phyloP scores from a whole-genome alignment of 2,113 vertebrate genomes.

The Montifringilla adamsi region DNA sequence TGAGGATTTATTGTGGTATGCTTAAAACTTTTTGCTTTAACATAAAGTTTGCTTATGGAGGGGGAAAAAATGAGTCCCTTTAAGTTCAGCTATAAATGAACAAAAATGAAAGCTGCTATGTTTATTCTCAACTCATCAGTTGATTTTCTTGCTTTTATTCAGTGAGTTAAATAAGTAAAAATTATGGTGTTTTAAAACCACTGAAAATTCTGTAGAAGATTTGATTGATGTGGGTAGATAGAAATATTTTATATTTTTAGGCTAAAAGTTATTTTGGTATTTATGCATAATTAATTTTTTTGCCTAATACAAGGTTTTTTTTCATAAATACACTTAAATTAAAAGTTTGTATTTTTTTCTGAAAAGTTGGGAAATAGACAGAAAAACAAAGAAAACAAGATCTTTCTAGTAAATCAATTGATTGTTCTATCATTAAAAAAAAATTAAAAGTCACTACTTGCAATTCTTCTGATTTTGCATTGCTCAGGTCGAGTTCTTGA shows the following conservation, averaged over 20 bases:
- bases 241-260: background rate
- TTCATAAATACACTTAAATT: background rate
- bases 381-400: background rate
- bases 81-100: background rate
- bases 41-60: background rate
- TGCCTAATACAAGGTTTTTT: background rate
- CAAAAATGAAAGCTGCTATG: background rate
- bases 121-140: background rate
- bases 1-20: background rate
- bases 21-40: background rate
- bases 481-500: background rate
- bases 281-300: background rate
- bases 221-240: background rate
- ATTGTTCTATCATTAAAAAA: background rate
- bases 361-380: background rate
- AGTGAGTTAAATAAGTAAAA: background rate
- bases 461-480: background rate
- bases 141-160: background rate
- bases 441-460: background rate
- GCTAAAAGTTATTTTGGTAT: background rate
- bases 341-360: background rate
- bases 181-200: background rate
- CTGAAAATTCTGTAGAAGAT: background rate
- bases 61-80: background rate
- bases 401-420: background rate